Base-by-base conservation (phyloP, 2,888 invertebrate genomes). In the Spodoptera exigua region DNA sequence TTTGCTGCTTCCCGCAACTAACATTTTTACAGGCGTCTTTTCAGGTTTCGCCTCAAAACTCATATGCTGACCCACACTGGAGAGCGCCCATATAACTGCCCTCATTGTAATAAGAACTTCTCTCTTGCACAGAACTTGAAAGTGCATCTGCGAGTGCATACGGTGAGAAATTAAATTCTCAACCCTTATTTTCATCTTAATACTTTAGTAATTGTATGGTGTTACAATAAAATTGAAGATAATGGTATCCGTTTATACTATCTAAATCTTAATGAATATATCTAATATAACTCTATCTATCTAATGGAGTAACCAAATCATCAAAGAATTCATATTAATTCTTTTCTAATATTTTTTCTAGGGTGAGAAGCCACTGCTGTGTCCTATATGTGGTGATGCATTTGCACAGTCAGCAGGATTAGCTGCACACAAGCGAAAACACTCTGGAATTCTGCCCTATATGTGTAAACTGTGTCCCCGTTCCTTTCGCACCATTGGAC, bases 331-430 rank as follows among this genome's bases (percentile, higher is more conserved):
- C 34, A 34, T 39, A 27, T 9, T n/a, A 17, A 37, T 17, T 10
- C n/a, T n/a, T n/a, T n/a, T n/a, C 11, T 1, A n/a, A 18, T 44
- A 11, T 14, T 46, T 11, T 69, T 85, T 78, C 34, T 61, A 93
- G 90, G 94, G 94, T 16, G 94, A 94, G 66, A 94, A 94, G 64
- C 95, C 95, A 14, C 79, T 92, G 3, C 74, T 79, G n/a, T 95
- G 95, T 75, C 47, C 82, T 1, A 76, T 84, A 2, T 95, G 95
- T 65, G 92, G 90, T 0, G 85, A 88, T 49, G 74, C 84, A 0
- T 95, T 94, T 68, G 93, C 94, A 0, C 94, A 94, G 48, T 89
- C 93, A 0, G 87, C 94, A 0, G 93, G 93, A 0, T 69, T 95
- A 14, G 83, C 88, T 0, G 87, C 90, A 0, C 95, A 95, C 69